Evolutionary conservation across 2,888 invertebrate genomes (phyloP).

Genomic region (Rotaria socialis): DNA sequence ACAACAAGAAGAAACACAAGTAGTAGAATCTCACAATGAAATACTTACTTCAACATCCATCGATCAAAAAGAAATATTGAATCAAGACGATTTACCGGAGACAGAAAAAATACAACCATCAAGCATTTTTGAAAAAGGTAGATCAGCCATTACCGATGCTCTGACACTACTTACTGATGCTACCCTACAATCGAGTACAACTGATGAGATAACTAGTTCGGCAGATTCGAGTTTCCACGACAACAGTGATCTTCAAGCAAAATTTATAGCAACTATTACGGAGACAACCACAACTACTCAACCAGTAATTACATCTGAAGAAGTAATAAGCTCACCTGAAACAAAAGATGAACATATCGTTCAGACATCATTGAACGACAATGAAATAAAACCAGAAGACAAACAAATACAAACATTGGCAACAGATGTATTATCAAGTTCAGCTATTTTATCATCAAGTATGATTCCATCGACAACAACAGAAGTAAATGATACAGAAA

Average conservation of each 20-base stretch:
- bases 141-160: neutral
- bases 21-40: neutral
- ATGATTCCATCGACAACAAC: neutral
- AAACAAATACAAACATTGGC: neutral
- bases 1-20: neutral
- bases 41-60: neutral
- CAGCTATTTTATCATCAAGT: neutral
- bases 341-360: neutral
- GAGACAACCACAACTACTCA: too few relatives aligned
- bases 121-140: neutral
- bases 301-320: too few relatives aligned
- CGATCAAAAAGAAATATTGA: neutral
- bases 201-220: neutral
- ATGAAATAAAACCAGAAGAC: neutral
- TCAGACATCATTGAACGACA: too few relatives aligned
- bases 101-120: neutral
- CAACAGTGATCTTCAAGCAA: neutral
- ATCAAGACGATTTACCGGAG: too few relatives aligned
- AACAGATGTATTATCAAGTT: neutral
- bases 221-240: too few relatives aligned
- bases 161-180: neutral
- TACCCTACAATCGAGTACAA: neutral
- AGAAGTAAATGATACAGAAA: too few relatives aligned
- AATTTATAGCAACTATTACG: neutral
- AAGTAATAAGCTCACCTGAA: neutral